A percentile compares a stretch with the other conserved stretches of the same genome.
phyloP scores from a whole-genome alignment of 2,113 vertebrate genomes.

The Calyptommatus sinebrachiatus region DNA sequence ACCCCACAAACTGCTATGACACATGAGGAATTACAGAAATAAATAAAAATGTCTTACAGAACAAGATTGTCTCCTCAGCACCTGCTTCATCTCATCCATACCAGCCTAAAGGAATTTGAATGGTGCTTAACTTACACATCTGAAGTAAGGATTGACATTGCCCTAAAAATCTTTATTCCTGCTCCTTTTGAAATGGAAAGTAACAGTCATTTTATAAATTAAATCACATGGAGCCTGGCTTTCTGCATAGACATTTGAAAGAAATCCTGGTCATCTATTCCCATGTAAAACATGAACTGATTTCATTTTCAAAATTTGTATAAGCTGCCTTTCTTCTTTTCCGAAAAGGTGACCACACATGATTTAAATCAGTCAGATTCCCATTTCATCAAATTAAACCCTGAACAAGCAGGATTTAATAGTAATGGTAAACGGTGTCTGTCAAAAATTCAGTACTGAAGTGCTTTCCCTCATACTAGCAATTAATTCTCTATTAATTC shows the following conservation, averaged over 20 bases:
- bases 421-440: not conserved
- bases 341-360: not conserved
- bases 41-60: too few relatives aligned
- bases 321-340: not conserved
- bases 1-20: too few relatives aligned
- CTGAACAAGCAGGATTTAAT: not conserved
- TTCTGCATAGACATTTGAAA: not conserved
- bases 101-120: too few relatives aligned
- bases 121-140: too few relatives aligned
- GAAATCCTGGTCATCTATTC: not conserved
- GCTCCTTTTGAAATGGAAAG: constrained; percentile 17
- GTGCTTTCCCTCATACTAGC: not conserved
- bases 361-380: not conserved
- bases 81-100: too few relatives aligned
- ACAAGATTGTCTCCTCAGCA: too few relatives aligned
- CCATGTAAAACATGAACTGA: not conserved
- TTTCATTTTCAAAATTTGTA: not conserved
- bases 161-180: not conserved
- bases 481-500: not conserved
- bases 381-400: not conserved
- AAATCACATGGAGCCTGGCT: not conserved
- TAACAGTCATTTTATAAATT: not conserved
- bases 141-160: too few relatives aligned
- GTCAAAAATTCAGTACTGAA: not conserved
- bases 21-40: too few relatives aligned